Conservation (phyloP, 2,888 invertebrate species). For the Plusia festucae region DNA sequence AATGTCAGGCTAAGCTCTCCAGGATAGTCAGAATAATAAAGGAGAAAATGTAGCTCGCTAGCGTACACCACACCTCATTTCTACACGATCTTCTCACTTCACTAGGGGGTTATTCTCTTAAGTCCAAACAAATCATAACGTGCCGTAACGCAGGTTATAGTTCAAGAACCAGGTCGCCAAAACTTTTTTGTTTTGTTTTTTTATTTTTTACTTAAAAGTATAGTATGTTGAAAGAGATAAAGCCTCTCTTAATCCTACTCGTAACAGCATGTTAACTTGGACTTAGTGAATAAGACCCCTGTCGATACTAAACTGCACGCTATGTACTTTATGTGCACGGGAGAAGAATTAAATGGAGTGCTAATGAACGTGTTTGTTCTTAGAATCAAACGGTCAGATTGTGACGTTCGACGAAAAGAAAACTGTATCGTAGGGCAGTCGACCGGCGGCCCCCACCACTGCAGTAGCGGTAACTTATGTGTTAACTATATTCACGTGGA, state of each 20-base stretch:
- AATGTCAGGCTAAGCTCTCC: too few relatives aligned
- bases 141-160: too few relatives aligned
- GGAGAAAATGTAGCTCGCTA: not conserved
- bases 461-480: slow-evolving; percentile 34
- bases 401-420: slow-evolving; percentile 18
- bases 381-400: slow-evolving; percentile 38
- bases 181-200: too few relatives aligned
- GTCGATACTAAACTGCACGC: not conserved
- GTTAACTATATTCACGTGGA: slow-evolving; percentile 6
- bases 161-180: too few relatives aligned
- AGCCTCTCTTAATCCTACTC: too few relatives aligned
- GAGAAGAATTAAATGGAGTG: slow-evolving; percentile 38
- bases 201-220: too few relatives aligned
- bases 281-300: too few relatives aligned
- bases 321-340: slow-evolving; percentile 6
- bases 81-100: not conserved
- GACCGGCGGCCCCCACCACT: not conserved
- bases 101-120: too few relatives aligned
- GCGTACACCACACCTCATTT: not conserved
- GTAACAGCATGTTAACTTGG: too few relatives aligned
- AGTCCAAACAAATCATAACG: too few relatives aligned
- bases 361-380: slow-evolving; percentile 47
- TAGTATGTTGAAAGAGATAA: too few relatives aligned
- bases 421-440: slow-evolving; percentile 22
- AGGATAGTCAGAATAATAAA: not conserved